Base-by-base conservation (phyloP, 2,888 invertebrate species). In the Eristalinus aeneus region DNA sequence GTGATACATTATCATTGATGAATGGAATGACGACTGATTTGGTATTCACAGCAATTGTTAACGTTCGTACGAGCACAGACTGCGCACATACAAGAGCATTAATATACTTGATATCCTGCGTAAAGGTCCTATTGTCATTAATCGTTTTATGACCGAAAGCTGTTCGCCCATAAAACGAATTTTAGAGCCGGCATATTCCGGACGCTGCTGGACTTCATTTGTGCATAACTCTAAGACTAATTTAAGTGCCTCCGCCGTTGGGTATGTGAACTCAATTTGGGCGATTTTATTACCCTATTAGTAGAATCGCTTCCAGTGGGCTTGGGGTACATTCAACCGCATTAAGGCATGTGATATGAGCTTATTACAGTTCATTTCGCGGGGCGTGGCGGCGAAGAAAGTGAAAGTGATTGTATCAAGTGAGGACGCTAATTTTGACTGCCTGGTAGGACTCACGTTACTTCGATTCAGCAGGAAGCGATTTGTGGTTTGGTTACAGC, bases 121-220 rank as follows among this genome's bases (percentile, higher is more conserved):
- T 46, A 16, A 46, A 16, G 46, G 46, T 46, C 46, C 46, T 10
- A 46, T 6, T 11, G 39, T 67, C 27, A 23, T 8, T 53, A 54
- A 16, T 54, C 31, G 8, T 53, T 53, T 67, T 31, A 67, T 67
- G 53, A 32, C 46, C 10, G 54, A 67, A 67, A 20, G 46, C 53
- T 32, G 22, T 54, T 53, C 53, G 6, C 11, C 31, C 16, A 53
- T 46, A 22, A 65, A 31, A 53, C n/a, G 53, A 20, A 32, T 65
- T 53, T 9, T 53, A 31, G 39, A 31, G 27, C 27, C n/a, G 46
- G 39, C 23, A 39, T 39, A n/a, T 46, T 65, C 65, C 65, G 27
- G 16, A 46, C 5, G 32, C 11, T 27, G 32, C 11, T 12, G 12
- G 56, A 53, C 22, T n/a, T 22, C 39, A 12, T 23, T 64, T 5